Percentiles rank a stretch among this genome's conserved stretches.
Evolutionary conservation across 2,113 vertebrate genomes (phyloP).

Genomic region (Lampris incognitus): DNA sequence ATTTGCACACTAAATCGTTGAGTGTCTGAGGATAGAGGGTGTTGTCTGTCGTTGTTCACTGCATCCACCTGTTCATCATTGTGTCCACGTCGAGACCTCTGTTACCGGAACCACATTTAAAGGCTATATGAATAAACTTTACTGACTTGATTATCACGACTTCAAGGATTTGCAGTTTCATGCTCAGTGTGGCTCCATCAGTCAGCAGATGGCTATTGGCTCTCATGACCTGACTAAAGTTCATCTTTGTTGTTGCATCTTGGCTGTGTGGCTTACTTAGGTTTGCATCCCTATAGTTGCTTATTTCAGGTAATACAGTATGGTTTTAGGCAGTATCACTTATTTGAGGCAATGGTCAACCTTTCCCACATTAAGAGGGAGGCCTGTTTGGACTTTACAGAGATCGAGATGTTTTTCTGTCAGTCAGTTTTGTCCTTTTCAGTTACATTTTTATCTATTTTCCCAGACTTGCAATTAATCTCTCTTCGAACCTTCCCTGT

Average conservation of each 20-base stretch:
- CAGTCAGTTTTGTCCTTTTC: not conserved
- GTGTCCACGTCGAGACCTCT: no score
- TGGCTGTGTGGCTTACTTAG: slow-evolving; percentile 37
- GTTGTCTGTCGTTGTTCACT: no score
- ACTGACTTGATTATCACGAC: not conserved
- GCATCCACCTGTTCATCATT: no score
- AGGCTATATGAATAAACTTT: no score
- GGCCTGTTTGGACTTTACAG: not conserved
- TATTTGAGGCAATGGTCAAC: slow-evolving; percentile 67
- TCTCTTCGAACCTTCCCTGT: slow-evolving; percentile 11
- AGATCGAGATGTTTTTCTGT: not conserved
- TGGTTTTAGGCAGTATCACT: slow-evolving; percentile 58
- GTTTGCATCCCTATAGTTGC: slow-evolving; percentile 14
- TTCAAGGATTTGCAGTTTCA: slow-evolving; percentile 13
- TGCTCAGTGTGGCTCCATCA: slow-evolving; percentile 16
- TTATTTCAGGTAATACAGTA: not conserved
- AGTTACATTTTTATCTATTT: slow-evolving; percentile 6
- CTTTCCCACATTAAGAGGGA: not conserved
- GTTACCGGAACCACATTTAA: no score
- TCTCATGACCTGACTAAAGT: slow-evolving; percentile 37
- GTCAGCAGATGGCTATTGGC: slow-evolving; percentile 20
- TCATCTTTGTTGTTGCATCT: slow-evolving; percentile 33
- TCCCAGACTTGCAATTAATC: not conserved
- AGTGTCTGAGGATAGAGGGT: no score
- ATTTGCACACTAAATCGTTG: slow-evolving; percentile 22